Evolutionary conservation across 2,888 invertebrate genomes (phyloP).

Genomic region (Lasius fuliginosus): DNA sequence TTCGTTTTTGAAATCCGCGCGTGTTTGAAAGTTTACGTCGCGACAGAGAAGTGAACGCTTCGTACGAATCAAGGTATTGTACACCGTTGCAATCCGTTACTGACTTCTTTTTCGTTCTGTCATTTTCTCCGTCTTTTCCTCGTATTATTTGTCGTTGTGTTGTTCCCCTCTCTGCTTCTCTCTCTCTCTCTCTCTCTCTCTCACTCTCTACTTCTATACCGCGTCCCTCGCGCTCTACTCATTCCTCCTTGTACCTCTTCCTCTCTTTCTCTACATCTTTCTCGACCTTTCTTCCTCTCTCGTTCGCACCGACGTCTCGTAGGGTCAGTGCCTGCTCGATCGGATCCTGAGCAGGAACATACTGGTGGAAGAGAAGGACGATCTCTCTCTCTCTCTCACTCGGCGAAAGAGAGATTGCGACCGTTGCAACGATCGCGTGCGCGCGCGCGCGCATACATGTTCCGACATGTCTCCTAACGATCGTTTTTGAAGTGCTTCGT

Average conservation of each 20-base stretch:
- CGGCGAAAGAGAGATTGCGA: conserved; percentile 55
- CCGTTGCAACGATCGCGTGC: conserved; percentile 49
- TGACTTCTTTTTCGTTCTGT: neutral
- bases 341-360: conserved; percentile 80
- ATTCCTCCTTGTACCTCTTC: conserved; percentile 36
- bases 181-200: neutral
- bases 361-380: conserved; percentile 65
- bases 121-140: conserved; percentile 29
- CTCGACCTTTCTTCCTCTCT: conserved; percentile 60
- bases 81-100: neutral
- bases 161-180: conserved; percentile 25
- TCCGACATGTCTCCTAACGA: conserved; percentile 51
- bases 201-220: conserved; percentile 41
- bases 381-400: conserved; percentile 52
- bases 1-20: conserved; percentile 30
- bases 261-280: conserved; percentile 41
- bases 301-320: conserved; percentile 69
- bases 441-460: conserved; percentile 59
- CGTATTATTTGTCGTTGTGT: conserved; percentile 41
- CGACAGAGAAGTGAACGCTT: conserved; percentile 5
- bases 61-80: neutral
- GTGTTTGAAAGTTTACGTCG: conserved; percentile 15
- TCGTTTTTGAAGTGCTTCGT: conserved; percentile 28
- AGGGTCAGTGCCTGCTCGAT: conserved; percentile 82
- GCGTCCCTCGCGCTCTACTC: conserved; percentile 19